Base-by-base conservation (phyloP, 2,888 invertebrate species). In the Thumatha senex region DNA sequence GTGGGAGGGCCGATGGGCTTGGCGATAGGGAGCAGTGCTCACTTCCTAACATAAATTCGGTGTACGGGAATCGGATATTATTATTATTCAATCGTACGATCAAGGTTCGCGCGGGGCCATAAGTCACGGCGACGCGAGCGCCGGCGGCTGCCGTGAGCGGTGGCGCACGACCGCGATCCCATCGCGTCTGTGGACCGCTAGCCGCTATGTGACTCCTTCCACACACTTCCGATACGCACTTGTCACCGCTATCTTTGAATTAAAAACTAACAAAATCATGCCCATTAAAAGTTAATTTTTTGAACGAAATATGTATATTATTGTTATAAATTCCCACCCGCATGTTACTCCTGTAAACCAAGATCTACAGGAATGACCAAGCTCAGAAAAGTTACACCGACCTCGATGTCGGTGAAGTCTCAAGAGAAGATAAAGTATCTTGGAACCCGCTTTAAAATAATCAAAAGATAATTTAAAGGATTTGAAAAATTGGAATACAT, bases 11-110 rank as follows among this genome's bases (percentile, higher is more conserved):
- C 75, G 87, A 88, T 89, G 81, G 73, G 72, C 74, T 60, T 67
- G 68, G 76, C 79, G 89, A 89, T 89, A 89, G 80, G 82, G 84
- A 87, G 86, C 86, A 87, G 75, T 84, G 83, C 80, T 84, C 83
- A 88, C 87, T 89, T 88, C 89, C 86, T 88, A 86, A 88, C 88
- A 90, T 90, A 89, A 90, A 90, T 90, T 89, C 83, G 90, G 90
- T 89, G 83, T 76, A 83, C 84, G 82, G 83, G 86, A 89, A 89
- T 89, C 87, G 89, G 86, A 88, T 89, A 89, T 89, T 89, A 89
- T 89, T 89, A 90, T 90, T 90, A 90, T 90, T 90, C 89, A 90
- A 90, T 90, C 90, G 87, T 80, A 81, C 85, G 85, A 90, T 90
- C 90, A 84, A 82, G 84, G 89, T 88, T 86, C 85, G 86, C 86